Evolutionary conservation across 1,140 invertebrate species (phyloP).

Genomic region (Drosophila biarmipes): DNA sequence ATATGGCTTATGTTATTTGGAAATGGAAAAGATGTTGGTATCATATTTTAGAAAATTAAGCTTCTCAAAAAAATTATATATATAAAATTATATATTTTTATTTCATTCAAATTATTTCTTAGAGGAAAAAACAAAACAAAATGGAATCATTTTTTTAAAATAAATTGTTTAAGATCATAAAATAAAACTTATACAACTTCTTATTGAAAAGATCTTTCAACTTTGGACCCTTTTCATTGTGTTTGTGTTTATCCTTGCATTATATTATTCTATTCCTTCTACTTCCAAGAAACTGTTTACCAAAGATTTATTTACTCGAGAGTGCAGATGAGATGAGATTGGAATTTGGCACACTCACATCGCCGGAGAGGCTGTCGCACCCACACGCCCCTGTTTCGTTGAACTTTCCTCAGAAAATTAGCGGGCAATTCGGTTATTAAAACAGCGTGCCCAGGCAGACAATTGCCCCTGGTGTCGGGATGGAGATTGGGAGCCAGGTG

Average conservation of each 20-base stretch:
- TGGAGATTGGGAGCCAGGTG: constrained; percentile 18
- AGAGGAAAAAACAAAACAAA: too few species aligned
- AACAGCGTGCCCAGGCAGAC: constrained; percentile 38
- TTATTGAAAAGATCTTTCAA: too few species aligned
- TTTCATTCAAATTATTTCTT: too few species aligned
- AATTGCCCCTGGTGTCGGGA: constrained; percentile 41
- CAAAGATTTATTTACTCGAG: not conserved
- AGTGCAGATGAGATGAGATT: not conserved
- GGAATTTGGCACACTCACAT: constrained; percentile 25
- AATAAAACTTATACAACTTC: too few species aligned
- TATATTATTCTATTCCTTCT: not conserved
- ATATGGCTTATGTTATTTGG: too few species aligned
- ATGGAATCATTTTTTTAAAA: too few species aligned
- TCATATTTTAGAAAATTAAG: too few species aligned
- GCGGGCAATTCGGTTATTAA: constrained; percentile 77
- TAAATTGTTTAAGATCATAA: too few species aligned
- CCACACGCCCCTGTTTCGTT: constrained; percentile 41
- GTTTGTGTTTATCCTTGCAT: not conserved
- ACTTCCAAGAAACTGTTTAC: not conserved
- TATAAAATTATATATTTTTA: too few species aligned
- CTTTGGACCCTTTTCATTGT: too few species aligned
- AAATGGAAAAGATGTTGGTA: too few species aligned
- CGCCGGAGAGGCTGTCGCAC: constrained; percentile 26
- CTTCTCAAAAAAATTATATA: too few species aligned
- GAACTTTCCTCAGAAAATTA: constrained; percentile 63